Conservation (phyloP, 2,797 vertebrate genomes). For the Enteromius fasciolatus region DNA sequence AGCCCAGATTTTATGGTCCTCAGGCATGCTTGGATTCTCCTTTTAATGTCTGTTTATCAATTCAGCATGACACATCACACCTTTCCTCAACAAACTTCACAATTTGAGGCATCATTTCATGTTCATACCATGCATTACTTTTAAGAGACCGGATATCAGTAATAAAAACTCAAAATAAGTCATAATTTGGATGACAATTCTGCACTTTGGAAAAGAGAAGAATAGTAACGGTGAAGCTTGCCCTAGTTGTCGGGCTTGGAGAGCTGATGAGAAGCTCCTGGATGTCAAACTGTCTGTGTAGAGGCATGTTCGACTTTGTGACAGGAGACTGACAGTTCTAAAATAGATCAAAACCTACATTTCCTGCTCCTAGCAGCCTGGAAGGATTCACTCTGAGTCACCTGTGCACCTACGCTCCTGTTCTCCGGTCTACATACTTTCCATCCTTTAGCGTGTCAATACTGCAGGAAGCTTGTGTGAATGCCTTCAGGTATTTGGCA, state of each 20-base stretch:
- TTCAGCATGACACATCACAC: background rate
- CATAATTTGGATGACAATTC: background rate
- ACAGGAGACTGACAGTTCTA: constrained; percentile 8
- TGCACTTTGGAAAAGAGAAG: background rate
- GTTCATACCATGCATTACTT: background rate
- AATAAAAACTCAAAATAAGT: background rate
- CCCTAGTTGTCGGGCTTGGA: constrained; percentile 7
- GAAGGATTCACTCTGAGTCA: constrained; percentile 30
- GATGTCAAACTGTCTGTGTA: constrained; percentile 5
- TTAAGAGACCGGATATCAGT: background rate
- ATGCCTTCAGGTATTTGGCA: background rate
- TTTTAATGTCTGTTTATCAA: background rate
- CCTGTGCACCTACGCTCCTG: background rate
- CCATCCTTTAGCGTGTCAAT: background rate
- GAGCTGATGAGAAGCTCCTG: constrained; percentile 14
- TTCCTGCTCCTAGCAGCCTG: constrained; percentile 11
- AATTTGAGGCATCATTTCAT: background rate
- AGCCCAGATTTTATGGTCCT: background rate
- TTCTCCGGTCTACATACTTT: constrained; percentile 13
- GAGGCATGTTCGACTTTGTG: background rate
- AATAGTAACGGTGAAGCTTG: constrained; percentile 23
- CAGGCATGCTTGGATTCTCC: background rate
- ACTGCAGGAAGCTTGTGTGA: background rate
- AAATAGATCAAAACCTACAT: constrained; percentile 20
- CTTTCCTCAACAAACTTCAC: background rate